These are phyloP conservation scores for Plemyria rubiginata DNA, from an alignment of 2,888 invertebrate species.

Conservation along the genomic window DNA sequence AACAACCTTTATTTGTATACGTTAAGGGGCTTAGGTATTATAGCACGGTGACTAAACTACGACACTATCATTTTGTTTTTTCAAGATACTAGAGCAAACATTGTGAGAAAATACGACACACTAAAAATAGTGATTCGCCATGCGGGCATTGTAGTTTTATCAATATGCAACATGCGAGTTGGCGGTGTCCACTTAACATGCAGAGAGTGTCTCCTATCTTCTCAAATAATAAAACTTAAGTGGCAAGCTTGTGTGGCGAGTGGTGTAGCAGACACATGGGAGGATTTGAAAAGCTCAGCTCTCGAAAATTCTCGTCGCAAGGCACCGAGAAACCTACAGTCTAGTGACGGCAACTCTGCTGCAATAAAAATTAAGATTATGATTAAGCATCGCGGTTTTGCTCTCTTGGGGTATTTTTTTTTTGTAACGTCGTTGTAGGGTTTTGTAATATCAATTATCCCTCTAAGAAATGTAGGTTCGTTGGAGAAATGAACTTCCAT, in stretches of 20 bases:
- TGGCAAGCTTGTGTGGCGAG: slow-evolving; percentile 26
- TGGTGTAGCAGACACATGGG: slow-evolving; percentile 27
- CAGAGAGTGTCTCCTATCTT: slow-evolving; percentile 31
- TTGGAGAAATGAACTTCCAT: too few relatives aligned
- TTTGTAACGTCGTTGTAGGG: too few relatives aligned
- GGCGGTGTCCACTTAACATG: slow-evolving; percentile 34
- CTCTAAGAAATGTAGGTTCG: too few relatives aligned
- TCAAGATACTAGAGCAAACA: slow-evolving; percentile 27
- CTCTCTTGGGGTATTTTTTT: too few relatives aligned
- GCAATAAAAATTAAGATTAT: too few relatives aligned
- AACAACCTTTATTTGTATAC: slow-evolving; percentile 77
- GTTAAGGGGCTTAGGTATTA: slow-evolving; percentile 59
- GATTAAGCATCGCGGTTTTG: too few relatives aligned
- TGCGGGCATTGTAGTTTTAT: slow-evolving; percentile 35
- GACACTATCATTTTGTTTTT: slow-evolving; percentile 39
- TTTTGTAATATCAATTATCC: too few relatives aligned
- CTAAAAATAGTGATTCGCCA: slow-evolving; percentile 27
- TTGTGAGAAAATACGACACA: slow-evolving; percentile 29
- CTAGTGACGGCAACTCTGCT: slow-evolving; percentile 4
- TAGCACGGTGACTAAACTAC: slow-evolving; percentile 50
- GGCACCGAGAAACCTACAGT: slow-evolving; percentile 15
- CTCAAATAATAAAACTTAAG: slow-evolving; percentile 36
- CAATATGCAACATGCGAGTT: slow-evolving; percentile 32
- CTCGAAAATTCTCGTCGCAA: slow-evolving; percentile 25
- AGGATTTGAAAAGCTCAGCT: slow-evolving; percentile 23